Evolutionary conservation across 2,888 invertebrate species (phyloP).

Genomic region (Entomobrya multifasciata): DNA sequence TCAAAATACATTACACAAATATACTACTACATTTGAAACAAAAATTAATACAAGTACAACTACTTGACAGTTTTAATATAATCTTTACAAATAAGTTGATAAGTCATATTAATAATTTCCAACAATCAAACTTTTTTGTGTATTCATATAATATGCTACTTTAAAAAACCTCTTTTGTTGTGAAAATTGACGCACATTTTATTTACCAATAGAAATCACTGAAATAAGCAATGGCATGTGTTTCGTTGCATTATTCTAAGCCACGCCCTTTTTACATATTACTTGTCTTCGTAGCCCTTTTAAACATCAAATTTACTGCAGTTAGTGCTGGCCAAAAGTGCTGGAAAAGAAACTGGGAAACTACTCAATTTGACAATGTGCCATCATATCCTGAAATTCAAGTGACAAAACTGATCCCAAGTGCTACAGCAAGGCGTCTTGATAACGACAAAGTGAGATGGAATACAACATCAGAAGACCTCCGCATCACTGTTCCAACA

Average conservation of each 20-base stretch:
- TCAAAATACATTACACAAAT: no score
- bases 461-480: no score
- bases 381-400: conserved; percentile 24
- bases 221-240: not conserved
- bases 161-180: no score
- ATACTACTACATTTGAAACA: no score
- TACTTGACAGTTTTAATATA: no score
- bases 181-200: no score
- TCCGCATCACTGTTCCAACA: conserved; percentile 24
- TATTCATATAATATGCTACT: no score
- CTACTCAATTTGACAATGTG: not conserved
- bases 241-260: not conserved
- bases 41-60: no score
- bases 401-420: conserved; percentile 35
- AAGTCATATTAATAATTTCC: no score
- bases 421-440: conserved; percentile 8
- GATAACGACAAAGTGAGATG: not conserved
- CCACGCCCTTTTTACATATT: not conserved
- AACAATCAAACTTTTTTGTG: no score
- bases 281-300: not conserved
- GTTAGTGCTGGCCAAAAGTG: conserved; percentile 4
- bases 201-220: no score
- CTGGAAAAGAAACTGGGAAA: not conserved
- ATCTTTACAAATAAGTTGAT: no score
- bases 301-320: not conserved